Conservation (phyloP, 2,113 vertebrate species). For the Corythaeola cristata region DNA sequence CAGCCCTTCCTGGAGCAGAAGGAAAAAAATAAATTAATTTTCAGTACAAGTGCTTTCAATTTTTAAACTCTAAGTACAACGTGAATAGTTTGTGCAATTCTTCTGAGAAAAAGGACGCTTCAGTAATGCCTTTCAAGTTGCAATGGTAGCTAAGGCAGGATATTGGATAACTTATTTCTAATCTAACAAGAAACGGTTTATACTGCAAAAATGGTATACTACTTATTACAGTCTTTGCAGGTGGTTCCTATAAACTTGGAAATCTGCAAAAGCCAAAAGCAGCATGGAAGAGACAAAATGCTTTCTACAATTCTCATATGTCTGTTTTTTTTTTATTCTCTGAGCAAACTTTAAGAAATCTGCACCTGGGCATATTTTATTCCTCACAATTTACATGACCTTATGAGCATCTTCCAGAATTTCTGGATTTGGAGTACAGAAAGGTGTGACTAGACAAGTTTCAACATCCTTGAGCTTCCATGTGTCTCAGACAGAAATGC, state of each 20-base stretch:
- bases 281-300: background rate
- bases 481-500: background rate
- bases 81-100: background rate
- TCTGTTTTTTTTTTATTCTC: background rate
- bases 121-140: background rate
- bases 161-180: background rate
- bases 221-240: background rate
- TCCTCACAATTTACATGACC: background rate
- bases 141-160: background rate
- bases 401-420: background rate
- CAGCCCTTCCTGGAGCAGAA: background rate
- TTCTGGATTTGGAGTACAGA: background rate
- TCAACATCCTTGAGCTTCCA: background rate
- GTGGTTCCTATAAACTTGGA: background rate
- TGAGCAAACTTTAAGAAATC: background rate
- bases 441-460: background rate
- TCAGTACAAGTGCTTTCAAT: no score
- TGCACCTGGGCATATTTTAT: background rate
- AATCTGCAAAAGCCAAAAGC: background rate
- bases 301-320: background rate
- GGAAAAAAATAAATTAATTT: background rate
- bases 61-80: background rate
- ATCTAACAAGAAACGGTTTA: background rate
- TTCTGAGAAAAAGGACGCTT: background rate
- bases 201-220: background rate